Evolutionary conservation across 2,113 vertebrate species (phyloP).

Genomic region (Lipophrys pholis): DNA sequence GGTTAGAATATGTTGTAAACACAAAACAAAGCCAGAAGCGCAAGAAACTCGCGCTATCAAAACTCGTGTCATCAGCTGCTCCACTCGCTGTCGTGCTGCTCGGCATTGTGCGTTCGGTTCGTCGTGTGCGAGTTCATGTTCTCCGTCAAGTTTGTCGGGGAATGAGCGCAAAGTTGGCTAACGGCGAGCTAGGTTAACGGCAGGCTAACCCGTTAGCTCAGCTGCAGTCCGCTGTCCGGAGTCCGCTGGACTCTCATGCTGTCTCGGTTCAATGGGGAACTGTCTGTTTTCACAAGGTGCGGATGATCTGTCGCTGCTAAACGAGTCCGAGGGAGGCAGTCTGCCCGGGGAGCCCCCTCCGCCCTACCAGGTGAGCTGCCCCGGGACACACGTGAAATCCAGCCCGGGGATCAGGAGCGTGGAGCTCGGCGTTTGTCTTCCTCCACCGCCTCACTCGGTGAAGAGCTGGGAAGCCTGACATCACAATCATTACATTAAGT

Average conservation of each 20-base stretch:
- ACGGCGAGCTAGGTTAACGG: conserved; percentile 33
- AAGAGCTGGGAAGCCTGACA: no score
- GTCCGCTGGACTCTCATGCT: conserved; percentile 55
- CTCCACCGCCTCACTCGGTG: no score
- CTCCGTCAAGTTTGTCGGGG: background rate
- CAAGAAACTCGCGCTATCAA: background rate
- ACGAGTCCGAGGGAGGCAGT: conserved; percentile 88
- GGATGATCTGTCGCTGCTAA: conserved; percentile 87
- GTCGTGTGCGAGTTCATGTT: no score
- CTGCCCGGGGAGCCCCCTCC: conserved; percentile 84
- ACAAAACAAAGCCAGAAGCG: conserved; percentile 12
- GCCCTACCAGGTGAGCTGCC: conserved; percentile 78
- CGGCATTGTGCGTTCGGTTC: no score
- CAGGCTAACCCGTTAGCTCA: background rate
- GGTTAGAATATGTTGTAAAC: conserved; percentile 49
- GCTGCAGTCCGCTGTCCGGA: background rate
- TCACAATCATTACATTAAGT: no score
- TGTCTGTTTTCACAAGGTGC: conserved; percentile 86
- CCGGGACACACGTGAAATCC: conserved; percentile 5
- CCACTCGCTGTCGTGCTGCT: no score
- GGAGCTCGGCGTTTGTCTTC: no score
- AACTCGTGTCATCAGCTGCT: background rate
- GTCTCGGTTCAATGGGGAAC: conserved; percentile 84
- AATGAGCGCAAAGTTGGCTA: conserved; percentile 38
- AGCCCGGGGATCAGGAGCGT: background rate